Percentiles rank a stretch among this genome's conserved stretches.
Evolutionary conservation across 37 sponge, comb jelly and placozoan genomes (phyloP).

Genomic region (Aplysina aerophoba): DNA sequence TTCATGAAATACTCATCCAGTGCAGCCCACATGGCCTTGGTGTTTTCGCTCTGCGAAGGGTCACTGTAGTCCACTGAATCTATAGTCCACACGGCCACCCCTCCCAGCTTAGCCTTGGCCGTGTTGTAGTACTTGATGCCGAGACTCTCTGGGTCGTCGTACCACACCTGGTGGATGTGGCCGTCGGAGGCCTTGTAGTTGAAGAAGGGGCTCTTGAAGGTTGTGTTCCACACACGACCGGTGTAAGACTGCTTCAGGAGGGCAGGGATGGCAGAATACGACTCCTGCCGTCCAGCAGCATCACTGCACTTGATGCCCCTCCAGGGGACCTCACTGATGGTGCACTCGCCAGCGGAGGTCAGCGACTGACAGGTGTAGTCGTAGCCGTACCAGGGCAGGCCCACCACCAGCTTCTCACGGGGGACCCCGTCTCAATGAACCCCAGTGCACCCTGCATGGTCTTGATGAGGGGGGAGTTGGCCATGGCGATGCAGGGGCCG

Average conservation of each 20-base stretch:
- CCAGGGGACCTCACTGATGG: constrained; percentile 66
- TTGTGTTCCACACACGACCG: constrained; percentile 50
- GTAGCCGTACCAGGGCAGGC: constrained; percentile 92
- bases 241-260: constrained; percentile 14
- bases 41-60: too few species aligned
- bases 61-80: too few species aligned
- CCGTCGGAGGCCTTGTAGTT: constrained; percentile 41
- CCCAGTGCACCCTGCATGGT: constrained; percentile 56
- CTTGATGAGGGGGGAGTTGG: constrained; percentile 66
- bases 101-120: constrained; percentile 39
- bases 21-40: too few species aligned
- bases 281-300: too few species aligned
- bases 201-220: constrained; percentile 56
- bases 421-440: constrained; percentile 55
- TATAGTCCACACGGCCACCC: too few species aligned
- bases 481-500: constrained; percentile 78
- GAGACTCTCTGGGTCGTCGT: constrained; percentile 83
- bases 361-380: constrained; percentile 72
- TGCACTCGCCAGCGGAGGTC: constrained; percentile 41
- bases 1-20: too few species aligned
- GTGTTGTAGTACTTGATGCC: constrained; percentile 65
- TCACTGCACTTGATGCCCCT: background rate
- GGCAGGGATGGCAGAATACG: too few species aligned
- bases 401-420: constrained; percentile 69
- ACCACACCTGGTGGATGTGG: constrained; percentile 81